phyloP scores from a whole-genome alignment of 2,888 invertebrate species.

The Polydesmus complanatus region DNA sequence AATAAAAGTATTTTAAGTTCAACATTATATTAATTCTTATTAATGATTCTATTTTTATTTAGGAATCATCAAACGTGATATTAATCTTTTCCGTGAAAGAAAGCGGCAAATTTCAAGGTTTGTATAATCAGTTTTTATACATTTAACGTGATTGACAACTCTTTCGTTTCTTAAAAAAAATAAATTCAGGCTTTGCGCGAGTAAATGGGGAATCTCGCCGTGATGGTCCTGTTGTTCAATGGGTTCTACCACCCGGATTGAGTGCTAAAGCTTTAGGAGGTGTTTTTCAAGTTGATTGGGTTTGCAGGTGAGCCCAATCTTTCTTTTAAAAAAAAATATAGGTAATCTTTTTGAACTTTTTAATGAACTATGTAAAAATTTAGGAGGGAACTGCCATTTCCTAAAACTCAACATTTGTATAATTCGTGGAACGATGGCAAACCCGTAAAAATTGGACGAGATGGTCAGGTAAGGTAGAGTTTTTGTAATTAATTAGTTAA shows the following conservation, averaged over 20 bases:
- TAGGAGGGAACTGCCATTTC: conserved; percentile 81
- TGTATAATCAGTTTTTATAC: conserved; percentile 3
- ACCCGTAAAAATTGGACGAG: conserved; percentile 96
- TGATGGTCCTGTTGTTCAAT: conserved; percentile 76
- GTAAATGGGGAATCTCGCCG: conserved; percentile 74
- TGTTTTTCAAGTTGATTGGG: conserved; percentile 94
- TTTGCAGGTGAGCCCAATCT: conserved; percentile 46
- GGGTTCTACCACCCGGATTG: conserved; percentile 86
- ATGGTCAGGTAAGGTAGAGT: conserved; percentile 49
- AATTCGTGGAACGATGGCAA: conserved; percentile 98
- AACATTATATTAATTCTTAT: background rate
- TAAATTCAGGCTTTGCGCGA: conserved; percentile 80
- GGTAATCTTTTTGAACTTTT: background rate
- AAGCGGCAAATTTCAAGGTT: conserved; percentile 64
- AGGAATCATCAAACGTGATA: conserved; percentile 80
- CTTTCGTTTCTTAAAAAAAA: conserved; percentile 7
- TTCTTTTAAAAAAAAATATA: conserved; percentile 9
- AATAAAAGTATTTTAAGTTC: conserved; percentile 41
- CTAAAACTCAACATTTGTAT: conserved; percentile 77
- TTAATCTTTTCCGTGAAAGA: conserved; percentile 95
- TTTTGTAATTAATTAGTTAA: background rate
- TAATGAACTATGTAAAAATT: background rate
- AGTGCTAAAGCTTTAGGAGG: conserved; percentile 87
- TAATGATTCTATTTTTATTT: conserved; percentile 18
- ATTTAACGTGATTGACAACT: conserved; percentile 26